phyloP scores from a whole-genome alignment of 2,113 vertebrate species.

The Empidonax alnorum region DNA sequence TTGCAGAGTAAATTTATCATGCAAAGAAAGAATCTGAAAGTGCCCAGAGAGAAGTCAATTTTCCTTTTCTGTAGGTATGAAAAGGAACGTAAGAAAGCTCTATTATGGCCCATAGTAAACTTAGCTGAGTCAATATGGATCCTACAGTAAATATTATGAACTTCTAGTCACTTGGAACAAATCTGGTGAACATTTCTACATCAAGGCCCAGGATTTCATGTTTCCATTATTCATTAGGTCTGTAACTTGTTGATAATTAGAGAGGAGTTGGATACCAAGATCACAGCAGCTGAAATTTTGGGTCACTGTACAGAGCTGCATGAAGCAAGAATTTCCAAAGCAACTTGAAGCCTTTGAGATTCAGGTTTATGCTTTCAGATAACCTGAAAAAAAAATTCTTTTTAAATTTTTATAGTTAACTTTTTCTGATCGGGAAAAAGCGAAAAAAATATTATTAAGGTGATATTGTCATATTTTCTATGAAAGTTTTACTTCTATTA shows the following conservation, averaged over 20 bases:
- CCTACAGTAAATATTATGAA: background rate
- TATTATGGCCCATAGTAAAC: background rate
- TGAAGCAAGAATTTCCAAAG: background rate
- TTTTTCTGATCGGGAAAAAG: background rate
- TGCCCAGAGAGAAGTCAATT: background rate
- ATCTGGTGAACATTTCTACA: background rate
- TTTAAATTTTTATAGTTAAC: background rate
- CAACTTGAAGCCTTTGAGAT: background rate
- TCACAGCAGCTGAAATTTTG: background rate
- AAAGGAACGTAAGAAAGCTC: background rate
- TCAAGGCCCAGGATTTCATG: background rate
- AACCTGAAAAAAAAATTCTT: accelerated
- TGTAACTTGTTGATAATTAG: background rate
- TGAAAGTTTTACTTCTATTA: background rate
- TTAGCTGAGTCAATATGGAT: background rate
- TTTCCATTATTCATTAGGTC: background rate
- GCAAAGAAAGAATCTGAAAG: background rate
- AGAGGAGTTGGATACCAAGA: background rate
- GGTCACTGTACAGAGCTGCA: background rate
- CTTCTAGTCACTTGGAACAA: background rate
- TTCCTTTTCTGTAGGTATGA: background rate
- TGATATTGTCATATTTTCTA: background rate
- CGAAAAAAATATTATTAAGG: background rate
- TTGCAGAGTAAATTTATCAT: background rate
- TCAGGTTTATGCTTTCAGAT: background rate